Evolutionary conservation across 1,140 invertebrate genomes (phyloP).

Genomic region (Globodera rostochiensis): DNA sequence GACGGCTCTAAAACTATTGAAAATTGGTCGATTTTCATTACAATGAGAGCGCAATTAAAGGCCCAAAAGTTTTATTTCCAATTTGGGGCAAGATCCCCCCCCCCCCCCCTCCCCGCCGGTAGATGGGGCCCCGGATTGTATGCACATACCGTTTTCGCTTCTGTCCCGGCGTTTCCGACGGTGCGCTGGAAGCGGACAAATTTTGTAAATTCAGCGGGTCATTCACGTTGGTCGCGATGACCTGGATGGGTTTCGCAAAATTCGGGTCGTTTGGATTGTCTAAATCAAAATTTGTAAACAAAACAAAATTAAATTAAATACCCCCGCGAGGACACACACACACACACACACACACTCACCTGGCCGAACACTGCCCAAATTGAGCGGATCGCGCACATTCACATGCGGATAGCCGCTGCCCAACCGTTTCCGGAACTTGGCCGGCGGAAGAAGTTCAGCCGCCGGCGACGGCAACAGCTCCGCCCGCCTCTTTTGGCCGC

Average conservation of each 20-base stretch:
- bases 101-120: too few species aligned
- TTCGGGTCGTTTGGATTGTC: slow-evolving; percentile 2
- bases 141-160: background rate
- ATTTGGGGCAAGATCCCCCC: too few species aligned
- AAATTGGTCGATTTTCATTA: background rate
- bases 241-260: slow-evolving; percentile 5
- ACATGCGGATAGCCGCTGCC: background rate
- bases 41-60: background rate
- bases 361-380: slow-evolving; percentile 18
- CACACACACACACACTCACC: background rate
- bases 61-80: background rate
- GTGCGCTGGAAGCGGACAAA: slow-evolving; percentile 9
- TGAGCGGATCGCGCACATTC: slow-evolving; percentile 32
- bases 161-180: background rate
- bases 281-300: background rate
- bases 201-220: slow-evolving; percentile 48
- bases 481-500: background rate
- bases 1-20: too few species aligned
- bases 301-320: background rate
- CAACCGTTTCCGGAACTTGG: background rate
- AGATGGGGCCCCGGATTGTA: too few species aligned
- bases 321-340: background rate
- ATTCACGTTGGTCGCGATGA: slow-evolving; percentile 19
- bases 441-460: background rate
- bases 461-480: too few species aligned